Conservation (phyloP, 37 sponge, comb jelly and placozoan species). For the Halisarca cf. caerulea region DNA sequence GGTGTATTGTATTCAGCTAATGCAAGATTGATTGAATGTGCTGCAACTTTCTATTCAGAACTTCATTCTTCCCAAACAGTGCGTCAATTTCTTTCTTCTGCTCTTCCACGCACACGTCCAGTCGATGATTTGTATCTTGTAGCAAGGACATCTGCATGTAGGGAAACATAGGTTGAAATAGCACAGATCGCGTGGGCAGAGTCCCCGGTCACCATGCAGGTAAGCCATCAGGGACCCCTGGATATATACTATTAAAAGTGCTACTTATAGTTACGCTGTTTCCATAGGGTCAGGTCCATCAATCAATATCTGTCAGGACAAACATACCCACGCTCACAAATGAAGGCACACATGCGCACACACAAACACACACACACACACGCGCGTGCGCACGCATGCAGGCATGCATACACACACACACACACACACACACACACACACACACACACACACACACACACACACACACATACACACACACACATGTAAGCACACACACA, state of each 20-base stretch:
- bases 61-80: background rate
- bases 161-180: no score
- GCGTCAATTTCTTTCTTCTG: slow-evolving; percentile 23
- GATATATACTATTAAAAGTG: no score
- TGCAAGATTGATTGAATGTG: slow-evolving; percentile 10
- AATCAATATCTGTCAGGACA: no score
- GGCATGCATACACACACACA: background rate
- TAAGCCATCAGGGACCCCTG: no score
- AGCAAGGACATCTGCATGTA: background rate
- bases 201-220: no score
- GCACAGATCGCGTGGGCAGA: background rate
- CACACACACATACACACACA: background rate
- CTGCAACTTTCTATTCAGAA: background rate
- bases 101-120: slow-evolving; percentile 5
- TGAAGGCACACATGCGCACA: background rate
- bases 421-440: background rate
- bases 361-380: background rate
- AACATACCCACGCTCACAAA: no score
- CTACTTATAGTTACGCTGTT: no score
- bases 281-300: no score
- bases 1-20: no score
- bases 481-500: background rate
- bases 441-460: background rate
- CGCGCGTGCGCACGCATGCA: no score
- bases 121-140: background rate